Evolutionary conservation across 2,888 invertebrate genomes (phyloP), one percentile per base, ranked within the genome.

Genomic region (Baronia brevicornis): DNA sequence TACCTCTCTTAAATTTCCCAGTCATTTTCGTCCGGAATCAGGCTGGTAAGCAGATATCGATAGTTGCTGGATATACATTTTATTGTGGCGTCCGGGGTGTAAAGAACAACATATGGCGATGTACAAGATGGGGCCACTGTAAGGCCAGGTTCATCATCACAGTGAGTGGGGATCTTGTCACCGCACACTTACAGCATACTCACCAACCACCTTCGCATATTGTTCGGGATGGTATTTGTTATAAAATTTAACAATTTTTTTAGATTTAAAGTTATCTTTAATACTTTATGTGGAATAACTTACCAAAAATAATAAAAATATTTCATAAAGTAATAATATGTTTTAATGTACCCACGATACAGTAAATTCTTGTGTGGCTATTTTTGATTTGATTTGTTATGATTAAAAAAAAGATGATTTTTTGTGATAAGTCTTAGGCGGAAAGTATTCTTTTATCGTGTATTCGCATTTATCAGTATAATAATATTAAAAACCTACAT

Each of bases 41-140:
- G 11, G 25, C 29, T 2, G 63, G 63, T 2, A 60, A 55, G 24
- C 41, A 47, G 9, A 12, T 62, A 8, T 49, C 56, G 0, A 33
- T 63, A 1, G 24, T 55, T 7, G 36, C 46, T 6, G 54, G 53
- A 0, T 53, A 53, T 29, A 54, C 58, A 0, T 64, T 48, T 38
- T 56, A 53, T 37, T 50, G 51, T 3, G 41, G 41, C 1, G 36
- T 38, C 0, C 31, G 44, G 0, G 39, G 39, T 3, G 14, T 33
- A 2, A 43, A 9, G 8, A 54, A 48, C 0, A 38, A 37, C 1
- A 48, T 44, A 3, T 60, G 60, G 60, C 28, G 46, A 1, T 60
- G 59, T 25, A 51, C 49, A 0, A 33, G 42, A 7, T 44, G 52
- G 42, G 46, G 42, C 1, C 33, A 28, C 1, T 57, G 55, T 13